Evolutionary conservation across 2,797 vertebrate species (phyloP).

Genomic region (Chloroceryle inda): DNA sequence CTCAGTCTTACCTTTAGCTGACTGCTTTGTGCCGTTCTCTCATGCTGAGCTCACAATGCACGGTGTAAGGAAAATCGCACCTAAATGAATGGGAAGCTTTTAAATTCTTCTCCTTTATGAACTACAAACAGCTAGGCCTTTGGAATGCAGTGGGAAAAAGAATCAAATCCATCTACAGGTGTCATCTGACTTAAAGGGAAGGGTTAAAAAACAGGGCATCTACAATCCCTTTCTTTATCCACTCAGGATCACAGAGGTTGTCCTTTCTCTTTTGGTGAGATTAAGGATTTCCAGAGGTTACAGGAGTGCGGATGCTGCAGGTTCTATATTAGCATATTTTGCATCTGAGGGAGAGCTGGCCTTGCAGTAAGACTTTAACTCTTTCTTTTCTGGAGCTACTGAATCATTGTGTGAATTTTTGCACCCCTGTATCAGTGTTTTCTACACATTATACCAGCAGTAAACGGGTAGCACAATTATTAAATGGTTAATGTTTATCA

Average conservation of each 20-base stretch:
- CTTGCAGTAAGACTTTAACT: slow-evolving; percentile 6
- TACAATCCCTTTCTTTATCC: slow-evolving; percentile 22
- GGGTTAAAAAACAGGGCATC: neutral
- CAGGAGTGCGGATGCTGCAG: neutral
- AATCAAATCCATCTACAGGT: neutral
- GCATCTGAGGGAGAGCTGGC: neutral
- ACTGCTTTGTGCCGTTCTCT: neutral
- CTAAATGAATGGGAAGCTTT: neutral
- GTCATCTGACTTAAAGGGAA: neutral
- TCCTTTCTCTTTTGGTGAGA: slow-evolving; percentile 21
- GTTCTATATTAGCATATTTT: slow-evolving; percentile 37
- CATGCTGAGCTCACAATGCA: neutral
- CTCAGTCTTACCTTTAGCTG: neutral
- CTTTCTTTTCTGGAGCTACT: neutral
- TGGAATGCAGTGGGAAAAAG: neutral
- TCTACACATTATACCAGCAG: neutral
- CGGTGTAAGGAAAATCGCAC: neutral
- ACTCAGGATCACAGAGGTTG: neutral
- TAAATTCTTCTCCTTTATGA: neutral
- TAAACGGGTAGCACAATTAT: neutral
- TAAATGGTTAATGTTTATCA: neutral
- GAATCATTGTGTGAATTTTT: neutral
- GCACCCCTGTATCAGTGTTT: neutral
- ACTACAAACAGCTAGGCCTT: neutral
- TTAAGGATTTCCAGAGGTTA: slow-evolving; percentile 22